Evolutionary conservation across 2,797 vertebrate species (phyloP), one percentile per base, ranked within the genome.

Genomic region (Siniperca obscura): DNA sequence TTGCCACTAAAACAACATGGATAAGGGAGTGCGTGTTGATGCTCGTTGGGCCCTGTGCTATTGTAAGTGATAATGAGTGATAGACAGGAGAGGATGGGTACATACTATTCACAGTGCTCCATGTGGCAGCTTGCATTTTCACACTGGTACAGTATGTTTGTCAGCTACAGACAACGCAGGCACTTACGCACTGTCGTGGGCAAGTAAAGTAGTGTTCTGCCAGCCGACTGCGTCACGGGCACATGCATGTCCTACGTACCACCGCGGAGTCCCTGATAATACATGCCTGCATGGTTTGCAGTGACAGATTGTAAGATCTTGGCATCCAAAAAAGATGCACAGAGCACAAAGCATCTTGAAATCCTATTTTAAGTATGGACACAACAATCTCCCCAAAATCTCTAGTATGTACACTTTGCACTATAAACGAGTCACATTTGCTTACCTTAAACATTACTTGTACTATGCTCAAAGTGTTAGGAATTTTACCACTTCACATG

Each of bases 101-200:
- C 88, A 84, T 84, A 86, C 90, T 92, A 89, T 92, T 93, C 87
- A 89, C 86, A 86, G 87, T 74, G 79, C 85, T 86, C 86, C 86
- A 89, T 91, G 91, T 92, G 90, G 89, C 90, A 88, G 89, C 88
- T 92, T 87, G 82, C 86, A 91, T 89, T 82, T 90, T 89, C 90
- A 89, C 89, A 85, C 90, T 89, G 87, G 80, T 91, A 90, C 93
- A 93, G 93, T 91, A 90, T 90, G 91, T 92, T 91, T 94, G 90
- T 94, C 92, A 95, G 91, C 86, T 80, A 78, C 85, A 90, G 90
- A 87, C 86, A 90, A 93, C 87, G 84, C 91, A 90, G 90, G 82
- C 92, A 82, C 91, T 95, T 94, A 93, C 91, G 90, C 92, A 94
- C 86, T 82, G 89, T 90, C 83, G 93, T 94, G 91, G 94, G 94